Base-by-base conservation (phyloP, 2,113 vertebrate species). In the Eulacestoma nigropectus region DNA sequence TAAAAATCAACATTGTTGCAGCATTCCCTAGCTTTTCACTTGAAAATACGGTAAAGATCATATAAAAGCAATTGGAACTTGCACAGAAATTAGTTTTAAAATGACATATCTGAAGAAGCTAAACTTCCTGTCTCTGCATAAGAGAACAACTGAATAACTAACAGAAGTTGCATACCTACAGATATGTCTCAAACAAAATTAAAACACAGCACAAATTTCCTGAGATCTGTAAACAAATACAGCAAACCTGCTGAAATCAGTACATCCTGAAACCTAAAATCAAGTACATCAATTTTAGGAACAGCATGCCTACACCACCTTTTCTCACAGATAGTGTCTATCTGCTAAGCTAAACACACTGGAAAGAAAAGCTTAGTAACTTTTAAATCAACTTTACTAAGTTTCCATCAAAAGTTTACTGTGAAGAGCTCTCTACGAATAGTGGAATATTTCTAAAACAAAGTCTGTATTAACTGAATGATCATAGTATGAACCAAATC, bases 391-490 rank as follows among this genome's bases (percentile, higher is more conserved):
- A 55, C 27, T 70, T 65, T 21, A 50, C 14, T 7, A 67, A 37
- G 23, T 15, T 77, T 74, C 46, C 27, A 77, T 56, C 15, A 47
- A 23, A 63, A 79, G 19, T 37, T 62, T 90, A 50, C 33, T 55
- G 10, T 49, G 33, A 82, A 86, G 22, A 37, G 16, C 5, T 52
- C n/a, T 78, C 52, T 90, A 19, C 16, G 39, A 90, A 74, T 4
- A 65, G 23, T 4, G 5, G 16, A 81, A 15, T 49, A 76, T 41
- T 82, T 62, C 15, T 67, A 53, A 35, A 75, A 35, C 10, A 47
- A 62, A 30, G 2, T 13, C 35, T 41, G 3, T 35, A 60, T 74
- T 65, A 79, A 67, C 10, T 11, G 75, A 79, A 75, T 0, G 0
- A 39, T 42, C 16, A 37, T 6, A 35, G 19, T 22, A 84, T 29